Conservation (phyloP, 1,140 invertebrate genomes). For the Drosophila arizonae region DNA sequence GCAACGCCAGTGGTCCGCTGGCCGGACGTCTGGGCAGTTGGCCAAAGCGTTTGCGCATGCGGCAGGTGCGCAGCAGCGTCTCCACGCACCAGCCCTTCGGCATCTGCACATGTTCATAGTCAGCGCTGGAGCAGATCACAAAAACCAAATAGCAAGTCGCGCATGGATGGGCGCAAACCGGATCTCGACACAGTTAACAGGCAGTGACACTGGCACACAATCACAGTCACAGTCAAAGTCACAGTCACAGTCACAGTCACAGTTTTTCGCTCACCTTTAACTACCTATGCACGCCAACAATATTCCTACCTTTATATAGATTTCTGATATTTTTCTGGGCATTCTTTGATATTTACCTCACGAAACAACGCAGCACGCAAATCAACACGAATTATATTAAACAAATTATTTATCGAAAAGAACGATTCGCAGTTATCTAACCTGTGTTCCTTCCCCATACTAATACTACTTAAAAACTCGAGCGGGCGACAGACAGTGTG, state of each 20-base stretch:
- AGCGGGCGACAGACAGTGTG: conserved; percentile 1
- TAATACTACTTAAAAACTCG: conserved; percentile 39
- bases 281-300: conserved; percentile 27
- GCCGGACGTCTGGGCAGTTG: conserved; percentile 51
- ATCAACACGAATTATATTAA: conserved; percentile 41
- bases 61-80: conserved; percentile 75
- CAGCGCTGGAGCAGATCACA: conserved; percentile 54
- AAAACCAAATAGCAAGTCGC: conserved; percentile 50
- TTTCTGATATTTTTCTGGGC: conserved; percentile 8
- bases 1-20: conserved; percentile 1
- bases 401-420: conserved; percentile 24
- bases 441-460: conserved; percentile 41
- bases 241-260: conserved; percentile 21
- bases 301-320: conserved; percentile 16
- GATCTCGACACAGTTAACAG: conserved; percentile 52
- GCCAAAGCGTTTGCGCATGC: conserved; percentile 59
- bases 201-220: neutral
- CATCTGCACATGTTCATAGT: conserved; percentile 83
- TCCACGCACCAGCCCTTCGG: conserved; percentile 79
- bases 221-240: conserved; percentile 19
- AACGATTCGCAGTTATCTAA: conserved; percentile 33
- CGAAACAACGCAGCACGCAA: conserved; percentile 35
- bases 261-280: conserved; percentile 44
- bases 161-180: conserved; percentile 45
- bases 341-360: conserved; percentile 34